Evolutionary conservation across 1,140 invertebrate genomes (phyloP).

Genomic region (Goniozus legneri): DNA sequence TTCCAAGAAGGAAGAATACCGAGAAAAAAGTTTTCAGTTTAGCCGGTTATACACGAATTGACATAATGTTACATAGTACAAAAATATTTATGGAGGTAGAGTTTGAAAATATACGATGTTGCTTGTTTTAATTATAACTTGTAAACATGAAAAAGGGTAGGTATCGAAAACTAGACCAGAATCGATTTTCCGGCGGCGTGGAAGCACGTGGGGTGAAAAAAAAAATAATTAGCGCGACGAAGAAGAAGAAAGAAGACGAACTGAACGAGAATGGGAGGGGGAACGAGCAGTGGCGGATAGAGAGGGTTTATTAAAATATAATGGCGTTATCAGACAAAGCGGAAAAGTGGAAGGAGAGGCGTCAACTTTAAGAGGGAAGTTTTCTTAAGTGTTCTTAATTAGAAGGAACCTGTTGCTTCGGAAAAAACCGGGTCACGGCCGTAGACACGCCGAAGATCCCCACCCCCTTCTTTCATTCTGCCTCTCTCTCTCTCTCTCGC

Average conservation of each 20-base stretch:
- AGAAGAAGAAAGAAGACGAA: constrained; percentile 9
- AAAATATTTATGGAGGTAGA: too few relatives aligned
- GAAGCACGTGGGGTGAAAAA: constrained; percentile 16
- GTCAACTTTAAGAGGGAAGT: constrained; percentile 56
- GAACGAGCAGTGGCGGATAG: background rate
- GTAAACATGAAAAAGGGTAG: too few relatives aligned
- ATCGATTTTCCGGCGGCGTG: too few relatives aligned
- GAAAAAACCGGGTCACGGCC: constrained; percentile 56
- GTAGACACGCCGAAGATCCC: constrained; percentile 37
- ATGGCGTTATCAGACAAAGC: constrained; percentile 40
- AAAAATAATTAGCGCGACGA: constrained; percentile 13
- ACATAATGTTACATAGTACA: too few relatives aligned
- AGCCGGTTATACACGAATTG: too few relatives aligned
- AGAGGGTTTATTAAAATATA: constrained; percentile 49
- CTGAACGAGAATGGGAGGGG: constrained; percentile 6
- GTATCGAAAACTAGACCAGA: too few relatives aligned
- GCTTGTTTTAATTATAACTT: too few relatives aligned
- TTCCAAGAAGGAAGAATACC: too few relatives aligned
- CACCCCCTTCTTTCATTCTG: constrained; percentile 8
- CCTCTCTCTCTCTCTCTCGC: constrained; percentile 8
- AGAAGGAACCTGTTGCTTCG: constrained; percentile 56
- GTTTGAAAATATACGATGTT: too few relatives aligned
- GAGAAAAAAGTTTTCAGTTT: too few relatives aligned
- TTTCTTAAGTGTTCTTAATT: constrained; percentile 59
- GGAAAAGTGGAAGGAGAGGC: constrained; percentile 32